These are phyloP conservation scores for Asteroscopus sphinx DNA, from an alignment of 2,888 invertebrate species.

Conservation along the genomic window DNA sequence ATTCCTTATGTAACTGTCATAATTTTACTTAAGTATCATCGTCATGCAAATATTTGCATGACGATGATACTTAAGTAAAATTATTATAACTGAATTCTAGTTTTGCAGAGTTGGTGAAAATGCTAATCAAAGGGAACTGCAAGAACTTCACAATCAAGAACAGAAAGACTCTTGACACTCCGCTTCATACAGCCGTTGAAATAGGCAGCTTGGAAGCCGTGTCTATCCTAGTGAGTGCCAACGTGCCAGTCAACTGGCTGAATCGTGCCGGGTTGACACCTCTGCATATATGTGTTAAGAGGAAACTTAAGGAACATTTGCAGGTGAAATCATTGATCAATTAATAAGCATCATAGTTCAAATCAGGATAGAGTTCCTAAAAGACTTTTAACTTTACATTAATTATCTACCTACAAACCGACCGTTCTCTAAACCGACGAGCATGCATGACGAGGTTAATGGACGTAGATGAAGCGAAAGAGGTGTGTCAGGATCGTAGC, in stretches of 20 bases:
- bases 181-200: constrained; percentile 56
- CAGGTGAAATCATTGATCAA: constrained; percentile 38
- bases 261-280: constrained; percentile 69
- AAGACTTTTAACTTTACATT: too few species aligned
- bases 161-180: constrained; percentile 37
- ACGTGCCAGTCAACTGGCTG: constrained; percentile 34
- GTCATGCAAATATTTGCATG: background rate
- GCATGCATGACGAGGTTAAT: too few species aligned
- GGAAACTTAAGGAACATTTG: constrained; percentile 59
- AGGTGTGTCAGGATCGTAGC: too few species aligned
- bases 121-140: constrained; percentile 27
- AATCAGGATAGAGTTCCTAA: too few species aligned
- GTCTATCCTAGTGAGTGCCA: constrained; percentile 21
- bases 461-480: too few species aligned
- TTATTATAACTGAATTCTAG: constrained; percentile 30
- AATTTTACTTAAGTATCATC: too few species aligned
- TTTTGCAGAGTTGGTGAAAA: constrained; percentile 48
- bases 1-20: too few species aligned
- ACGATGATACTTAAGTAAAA: too few species aligned
- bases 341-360: too few species aligned
- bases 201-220: constrained; percentile 44
- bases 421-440: too few species aligned
- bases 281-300: constrained; percentile 73
- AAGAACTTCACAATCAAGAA: constrained; percentile 25
- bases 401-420: too few species aligned